Base-by-base conservation (phyloP, 1,140 invertebrate species). In the Scaptodrosophila lebanonensis region DNA sequence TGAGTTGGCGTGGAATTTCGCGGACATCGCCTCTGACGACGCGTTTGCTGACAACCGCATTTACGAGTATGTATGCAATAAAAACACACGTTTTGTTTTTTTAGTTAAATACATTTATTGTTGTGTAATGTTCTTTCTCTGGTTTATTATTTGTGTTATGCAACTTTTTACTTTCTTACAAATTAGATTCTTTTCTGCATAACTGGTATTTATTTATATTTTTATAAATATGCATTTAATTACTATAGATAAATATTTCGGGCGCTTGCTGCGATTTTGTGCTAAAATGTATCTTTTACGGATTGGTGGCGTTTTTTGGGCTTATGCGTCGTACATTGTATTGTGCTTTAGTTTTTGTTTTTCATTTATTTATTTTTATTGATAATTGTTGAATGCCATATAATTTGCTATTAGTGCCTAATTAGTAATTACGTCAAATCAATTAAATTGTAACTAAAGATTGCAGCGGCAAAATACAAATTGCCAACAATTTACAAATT, bases 191-290 rank as follows among this genome's bases (percentile, higher is more conserved):
- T 54, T 66, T 57, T 49, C 36, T 66, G 67, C 69, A 68, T 77
- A 64, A 68, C 63, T 69, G 40, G 66, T 70, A 69, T 70, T 79
- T 64, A 73, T 64, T 25, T 25, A 25, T 25, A 25, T 3, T 25
- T 79, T 68, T 77, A 77, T 77, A 77, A 77, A 82, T 77, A 77
- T 82, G 64, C 75, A 61, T 66, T 82, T 79, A 82, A 82, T 82
- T 75, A 79, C 75, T 82, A 79, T 59, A 79, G 75, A 79, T 79
- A 82, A 82, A 79, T 82, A 79, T 79, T 79, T 69, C 73, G 73
- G 32, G 75, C 69, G 69, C 66, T 79, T 79, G 73, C 64, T 73
- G 64, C 52, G 40, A 27, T 64, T 54, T 70, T 57, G 75, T 75
- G 69, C 75, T 75, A 59, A 61, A 70, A 75, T 79, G n/a, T n/a